phyloP scores from a whole-genome alignment of 2,888 invertebrate species.

The Trachelus stipa region DNA sequence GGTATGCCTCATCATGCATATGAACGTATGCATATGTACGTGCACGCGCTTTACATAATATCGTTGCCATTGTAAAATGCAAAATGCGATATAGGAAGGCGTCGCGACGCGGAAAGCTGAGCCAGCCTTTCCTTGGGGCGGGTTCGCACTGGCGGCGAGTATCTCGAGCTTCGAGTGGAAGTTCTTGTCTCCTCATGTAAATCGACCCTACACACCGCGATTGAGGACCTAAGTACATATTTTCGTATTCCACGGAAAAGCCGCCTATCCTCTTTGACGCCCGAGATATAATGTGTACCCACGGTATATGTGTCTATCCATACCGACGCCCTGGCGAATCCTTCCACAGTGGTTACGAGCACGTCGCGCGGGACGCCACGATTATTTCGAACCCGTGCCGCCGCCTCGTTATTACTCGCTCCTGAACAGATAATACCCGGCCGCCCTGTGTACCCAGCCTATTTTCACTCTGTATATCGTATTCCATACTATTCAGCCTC shows the following conservation, averaged over 20 bases:
- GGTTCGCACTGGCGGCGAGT: conserved; percentile 37
- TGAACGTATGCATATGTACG: conserved; percentile 32
- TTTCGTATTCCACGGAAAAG: conserved; percentile 35
- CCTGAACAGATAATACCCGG: background rate
- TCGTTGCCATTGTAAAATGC: conserved; percentile 61
- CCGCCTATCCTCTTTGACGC: background rate
- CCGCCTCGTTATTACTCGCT: background rate
- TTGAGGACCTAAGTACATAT: conserved; percentile 53
- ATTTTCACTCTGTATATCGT: background rate
- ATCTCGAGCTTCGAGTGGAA: conserved; percentile 34
- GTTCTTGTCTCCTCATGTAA: conserved; percentile 58
- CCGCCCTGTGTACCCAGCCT: background rate
- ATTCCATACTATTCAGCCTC: background rate
- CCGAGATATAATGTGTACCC: background rate
- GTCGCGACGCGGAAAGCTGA: conserved; percentile 46
- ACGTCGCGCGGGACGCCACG: background rate
- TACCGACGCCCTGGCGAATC: background rate
- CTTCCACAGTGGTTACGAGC: background rate
- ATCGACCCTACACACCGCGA: conserved; percentile 40
- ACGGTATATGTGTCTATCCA: background rate
- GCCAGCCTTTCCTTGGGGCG: conserved; percentile 54
- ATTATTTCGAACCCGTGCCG: background rate
- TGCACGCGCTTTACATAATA: conserved; percentile 56
- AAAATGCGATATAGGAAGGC: conserved; percentile 43
- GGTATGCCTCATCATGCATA: conserved; percentile 11